A percentile compares a stretch with the other conserved stretches of the same genome.
Conservation (phyloP, 2,888 invertebrate species). For the Antitype chi region DNA sequence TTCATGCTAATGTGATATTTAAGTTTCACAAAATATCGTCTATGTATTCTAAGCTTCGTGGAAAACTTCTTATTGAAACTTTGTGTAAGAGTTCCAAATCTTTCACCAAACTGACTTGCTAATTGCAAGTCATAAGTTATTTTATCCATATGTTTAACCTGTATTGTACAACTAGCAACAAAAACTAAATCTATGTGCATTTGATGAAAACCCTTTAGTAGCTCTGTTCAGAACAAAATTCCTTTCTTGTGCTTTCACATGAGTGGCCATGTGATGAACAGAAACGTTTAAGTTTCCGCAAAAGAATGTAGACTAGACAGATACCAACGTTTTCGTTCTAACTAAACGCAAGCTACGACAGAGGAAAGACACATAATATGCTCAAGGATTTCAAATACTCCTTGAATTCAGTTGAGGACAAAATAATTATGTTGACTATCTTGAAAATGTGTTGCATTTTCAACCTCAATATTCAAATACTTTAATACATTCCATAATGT, state of each 20-base stretch:
- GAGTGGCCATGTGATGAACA: slow-evolving; percentile 41
- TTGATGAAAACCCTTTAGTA: slow-evolving; percentile 1
- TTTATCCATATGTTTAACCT: too few species aligned
- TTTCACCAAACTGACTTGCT: neutral
- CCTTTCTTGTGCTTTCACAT: slow-evolving; percentile 11
- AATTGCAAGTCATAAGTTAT: neutral
- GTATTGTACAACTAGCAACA: neutral
- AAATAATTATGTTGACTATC: slow-evolving; percentile 17
- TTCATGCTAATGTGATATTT: neutral
- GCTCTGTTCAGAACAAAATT: slow-evolving; percentile 20
- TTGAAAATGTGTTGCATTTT: slow-evolving; percentile 11
- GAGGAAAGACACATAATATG: slow-evolving; percentile 37
- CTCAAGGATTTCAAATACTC: slow-evolving; percentile 47
- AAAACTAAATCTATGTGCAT: neutral
- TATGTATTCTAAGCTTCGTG: neutral
- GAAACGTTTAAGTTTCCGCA: slow-evolving; percentile 46
- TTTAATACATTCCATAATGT: too few species aligned
- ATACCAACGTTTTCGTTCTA: slow-evolving; percentile 36
- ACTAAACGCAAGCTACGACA: slow-evolving; percentile 38
- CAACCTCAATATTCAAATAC: too few species aligned
- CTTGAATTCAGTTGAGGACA: slow-evolving; percentile 18
- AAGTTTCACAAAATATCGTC: neutral
- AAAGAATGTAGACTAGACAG: slow-evolving; percentile 47
- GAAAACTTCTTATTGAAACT: neutral
- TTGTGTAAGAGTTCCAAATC: neutral